These are phyloP conservation scores for Ispidina picta DNA, from an alignment of 2,797 vertebrate genomes.

Conservation along the genomic window DNA sequence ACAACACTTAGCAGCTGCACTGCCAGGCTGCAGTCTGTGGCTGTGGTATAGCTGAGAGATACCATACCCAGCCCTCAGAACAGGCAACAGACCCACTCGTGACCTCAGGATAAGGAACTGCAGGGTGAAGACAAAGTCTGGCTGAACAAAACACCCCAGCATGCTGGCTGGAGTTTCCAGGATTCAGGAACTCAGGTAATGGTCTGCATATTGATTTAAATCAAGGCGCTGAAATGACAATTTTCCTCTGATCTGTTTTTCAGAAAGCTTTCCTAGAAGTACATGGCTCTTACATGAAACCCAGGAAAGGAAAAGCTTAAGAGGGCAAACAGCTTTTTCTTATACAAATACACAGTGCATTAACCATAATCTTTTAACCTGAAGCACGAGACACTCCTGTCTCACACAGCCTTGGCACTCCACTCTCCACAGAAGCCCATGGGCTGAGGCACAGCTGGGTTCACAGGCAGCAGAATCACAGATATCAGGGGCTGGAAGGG, in stretches of 20 bases:
- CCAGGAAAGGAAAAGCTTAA: not conserved
- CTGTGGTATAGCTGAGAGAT: slow-evolving; percentile 23
- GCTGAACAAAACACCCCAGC: not conserved
- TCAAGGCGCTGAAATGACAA: not conserved
- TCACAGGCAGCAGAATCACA: not conserved
- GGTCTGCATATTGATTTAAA: not conserved
- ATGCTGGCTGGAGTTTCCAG: not conserved
- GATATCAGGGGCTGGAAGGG: too few relatives aligned
- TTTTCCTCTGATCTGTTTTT: not conserved
- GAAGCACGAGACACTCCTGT: not conserved
- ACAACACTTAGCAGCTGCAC: slow-evolving; percentile 58
- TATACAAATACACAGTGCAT: not conserved
- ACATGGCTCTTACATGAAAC: not conserved
- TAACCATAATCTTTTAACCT: not conserved
- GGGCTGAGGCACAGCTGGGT: not conserved
- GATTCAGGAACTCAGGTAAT: not conserved
- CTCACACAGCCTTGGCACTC: not conserved
- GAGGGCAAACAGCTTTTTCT: slow-evolving; percentile 2
- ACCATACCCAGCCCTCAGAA: slow-evolving; percentile 71
- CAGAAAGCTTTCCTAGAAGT: not conserved
- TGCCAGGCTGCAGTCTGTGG: slow-evolving; percentile 55
- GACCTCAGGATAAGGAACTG: slow-evolving; percentile 56
- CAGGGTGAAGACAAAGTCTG: slow-evolving; percentile 29
- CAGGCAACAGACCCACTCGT: slow-evolving; percentile 55
- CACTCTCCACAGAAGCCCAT: not conserved